Percentiles rank a stretch among this genome's conserved stretches.
These are phyloP conservation scores for Pangasius macronema DNA, from an alignment of 2,797 vertebrate genomes.

Conservation along the genomic window DNA sequence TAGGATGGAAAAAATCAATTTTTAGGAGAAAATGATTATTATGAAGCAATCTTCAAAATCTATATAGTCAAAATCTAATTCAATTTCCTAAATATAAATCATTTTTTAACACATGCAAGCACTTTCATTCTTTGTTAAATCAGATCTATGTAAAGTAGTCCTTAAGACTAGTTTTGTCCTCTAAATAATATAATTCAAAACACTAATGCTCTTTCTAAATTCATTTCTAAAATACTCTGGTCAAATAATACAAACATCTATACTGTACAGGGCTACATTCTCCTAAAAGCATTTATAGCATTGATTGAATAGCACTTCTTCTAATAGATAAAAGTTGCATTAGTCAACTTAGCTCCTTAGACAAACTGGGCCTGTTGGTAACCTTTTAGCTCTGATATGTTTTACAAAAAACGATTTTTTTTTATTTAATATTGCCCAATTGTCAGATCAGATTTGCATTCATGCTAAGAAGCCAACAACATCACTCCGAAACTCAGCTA, in stretches of 20 bases:
- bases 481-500: neutral
- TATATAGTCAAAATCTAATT: neutral
- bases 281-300: neutral
- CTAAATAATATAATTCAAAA: neutral
- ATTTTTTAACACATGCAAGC: neutral
- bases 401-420: neutral
- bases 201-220: too few species aligned
- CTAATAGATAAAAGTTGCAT: neutral
- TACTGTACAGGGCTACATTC: neutral
- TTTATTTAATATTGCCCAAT: neutral
- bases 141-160: neutral
- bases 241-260: neutral
- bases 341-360: neutral
- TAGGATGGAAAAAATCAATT: too few species aligned
- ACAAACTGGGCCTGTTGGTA: neutral
- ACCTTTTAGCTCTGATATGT: neutral
- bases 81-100: neutral
- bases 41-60: neutral
- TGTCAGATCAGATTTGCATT: neutral
- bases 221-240: too few species aligned
- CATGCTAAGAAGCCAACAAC: neutral
- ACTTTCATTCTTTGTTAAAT: neutral
- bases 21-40: too few species aligned
- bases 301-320: neutral
- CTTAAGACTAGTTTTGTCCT: neutral